Base-by-base conservation (phyloP, 2,888 invertebrate species). In the Amaurobius ferox region DNA sequence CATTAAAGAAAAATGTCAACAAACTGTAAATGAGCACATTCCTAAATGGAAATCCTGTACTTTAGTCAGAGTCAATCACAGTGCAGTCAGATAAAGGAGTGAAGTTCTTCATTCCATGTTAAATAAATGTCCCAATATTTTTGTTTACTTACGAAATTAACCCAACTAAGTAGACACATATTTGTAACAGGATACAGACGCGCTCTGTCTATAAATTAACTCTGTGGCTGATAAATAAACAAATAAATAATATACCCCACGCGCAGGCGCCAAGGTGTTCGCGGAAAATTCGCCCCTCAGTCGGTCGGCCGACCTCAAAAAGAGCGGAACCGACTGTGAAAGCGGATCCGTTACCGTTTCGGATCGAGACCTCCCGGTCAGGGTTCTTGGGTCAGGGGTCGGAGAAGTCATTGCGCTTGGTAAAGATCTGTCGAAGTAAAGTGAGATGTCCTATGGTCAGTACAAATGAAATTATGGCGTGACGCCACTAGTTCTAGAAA, bases 191-290 rank as follows among this genome's bases (percentile, higher is more conserved):
- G 5, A 55, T 55, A 1, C 16, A 23, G 23, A 23, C 1, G 23
- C 3, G 23, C 3, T 55, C 23, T 16, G 23, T 55, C 23, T 5
- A 23, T 55, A 23, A 55, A 55, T 55, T 23, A 23, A 23, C 23
- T 23, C 55, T 55, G 23, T 23, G 3, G 23, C 23, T 2, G 44
- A 44, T 44, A 16, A 44, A 44, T 44, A 55, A 55, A 55, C 23
- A 55, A 23, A 55, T 55, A 55, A 55, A 55, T 55, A 23, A 55
- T 55, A 23, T 3, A 1, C 55, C 16, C 55, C 23, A 23, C 5
- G 1, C 16, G 7, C 55, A 55, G 55, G 55, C 55, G 55, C 55
- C 55, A 55, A 55, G 55, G 55, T 55, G 55, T 55, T 55, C 55
- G 55, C 1, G 23, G 55, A 55, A 55, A 55, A 55, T 16, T 23